Evolutionary conservation across 2,888 invertebrate species (phyloP).

Genomic region (Eilema caniola): DNA sequence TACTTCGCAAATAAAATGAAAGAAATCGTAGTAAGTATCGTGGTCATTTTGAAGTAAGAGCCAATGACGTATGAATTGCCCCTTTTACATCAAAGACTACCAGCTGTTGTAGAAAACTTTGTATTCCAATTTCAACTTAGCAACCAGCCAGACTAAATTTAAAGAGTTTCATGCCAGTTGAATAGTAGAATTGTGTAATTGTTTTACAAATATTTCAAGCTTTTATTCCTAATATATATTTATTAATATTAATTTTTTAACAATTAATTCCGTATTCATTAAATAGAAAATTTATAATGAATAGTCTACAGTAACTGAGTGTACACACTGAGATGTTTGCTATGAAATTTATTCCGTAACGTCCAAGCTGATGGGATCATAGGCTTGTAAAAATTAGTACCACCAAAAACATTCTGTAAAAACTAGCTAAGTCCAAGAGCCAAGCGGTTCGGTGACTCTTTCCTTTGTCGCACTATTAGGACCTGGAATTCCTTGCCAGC

Average conservation of each 20-base stretch:
- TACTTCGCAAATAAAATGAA: background rate
- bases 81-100: conserved; percentile 26
- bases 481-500: no score
- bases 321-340: background rate
- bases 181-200: background rate
- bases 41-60: conserved; percentile 23
- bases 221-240: no score
- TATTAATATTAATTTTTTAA: no score
- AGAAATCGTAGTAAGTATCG: background rate
- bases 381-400: background rate
- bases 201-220: no score
- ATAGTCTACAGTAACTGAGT: background rate
- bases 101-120: conserved; percentile 15
- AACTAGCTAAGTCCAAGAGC: no score
- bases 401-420: no score
- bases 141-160: background rate
- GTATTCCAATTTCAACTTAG: background rate
- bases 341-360: background rate
- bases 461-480: no score
- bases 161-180: background rate
- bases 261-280: no score
- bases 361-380: background rate
- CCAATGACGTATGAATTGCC: conserved; percentile 31
- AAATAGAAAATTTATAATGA: no score
- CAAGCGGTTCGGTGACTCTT: no score